Evolutionary conservation across 2,888 invertebrate species (phyloP), one percentile per base, ranked within the genome.

Genomic region (Dicranocentrus wangi): DNA sequence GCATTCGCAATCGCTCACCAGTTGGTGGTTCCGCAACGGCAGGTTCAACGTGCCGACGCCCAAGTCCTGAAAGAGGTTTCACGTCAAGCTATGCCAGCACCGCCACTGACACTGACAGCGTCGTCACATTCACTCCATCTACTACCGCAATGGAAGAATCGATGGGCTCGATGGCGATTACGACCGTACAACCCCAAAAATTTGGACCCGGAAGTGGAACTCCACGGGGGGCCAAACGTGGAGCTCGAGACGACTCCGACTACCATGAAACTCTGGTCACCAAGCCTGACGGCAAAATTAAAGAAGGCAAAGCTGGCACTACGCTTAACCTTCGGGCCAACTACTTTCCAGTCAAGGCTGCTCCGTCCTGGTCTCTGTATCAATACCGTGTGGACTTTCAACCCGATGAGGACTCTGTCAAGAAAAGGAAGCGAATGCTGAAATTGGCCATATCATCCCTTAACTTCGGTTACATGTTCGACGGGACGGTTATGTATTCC

Each of bases 381-480:
- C 72, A 72, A 7, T 72, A 72, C 25, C 53, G 19, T 17, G 72
- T 61, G 10, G 28, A 25, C n/a, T 61, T 72, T 19, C 1, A 1
- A 3, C 27, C 42, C 1, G 28, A 72, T 2, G 60, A 61, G 47
- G 72, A 72, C 19, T n/a, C 60, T 2, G 47, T 25, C 2, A 2
- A 3, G 3, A 5, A 13, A 1, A 42, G 25, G 13, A 72, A 28
- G 61, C 3, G 1, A 13, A 19, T 58, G 15, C 27, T 65, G 25
- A 19, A 42, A 19, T 8, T 1, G 0, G 23, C 23, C 1, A 19
- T 15, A 5, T 13, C 25, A 2, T 2, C 17, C 1, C 10, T 60
- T 8, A 2, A 53, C 3, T 8, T 66, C 3, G 47, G 32, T 15
- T 76, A 47, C 68, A 43, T 68, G 19, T 76, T 76, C 23, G 76